Percentiles rank a stretch among this genome's conserved stretches.
Evolutionary conservation across 2,888 invertebrate genomes (phyloP).

Genomic region (Acheta domesticus): DNA sequence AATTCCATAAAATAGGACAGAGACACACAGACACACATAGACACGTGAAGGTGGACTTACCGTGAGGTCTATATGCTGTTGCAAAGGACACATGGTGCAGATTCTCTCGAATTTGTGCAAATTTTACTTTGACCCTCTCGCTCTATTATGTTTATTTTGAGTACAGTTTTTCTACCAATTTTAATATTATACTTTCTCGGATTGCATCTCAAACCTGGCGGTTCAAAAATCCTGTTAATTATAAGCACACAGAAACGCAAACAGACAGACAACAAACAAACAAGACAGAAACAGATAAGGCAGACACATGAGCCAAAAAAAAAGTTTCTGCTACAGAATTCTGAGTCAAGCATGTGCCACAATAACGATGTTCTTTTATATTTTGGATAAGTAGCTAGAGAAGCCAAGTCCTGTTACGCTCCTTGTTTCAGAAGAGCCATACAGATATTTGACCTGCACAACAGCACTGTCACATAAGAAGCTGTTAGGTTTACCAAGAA

Average conservation of each 20-base stretch:
- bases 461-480: not conserved
- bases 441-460: not conserved
- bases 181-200: conserved; percentile 3
- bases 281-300: conserved; percentile 18
- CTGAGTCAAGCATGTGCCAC: conserved; percentile 18
- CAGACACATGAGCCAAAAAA: conserved; percentile 4
- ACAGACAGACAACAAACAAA: conserved; percentile 5
- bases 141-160: not conserved
- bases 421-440: not conserved
- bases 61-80: conserved; percentile 19
- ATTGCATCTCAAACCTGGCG: conserved; percentile 7
- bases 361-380: not conserved
- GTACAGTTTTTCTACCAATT: not conserved
- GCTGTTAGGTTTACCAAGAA: not conserved
- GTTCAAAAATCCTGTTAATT: conserved; percentile 18
- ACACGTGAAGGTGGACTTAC: conserved; percentile 20
- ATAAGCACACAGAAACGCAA: conserved; percentile 12
- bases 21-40: not conserved
- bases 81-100: conserved; percentile 21
- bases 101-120: not conserved
- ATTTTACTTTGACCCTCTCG: not conserved
- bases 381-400: not conserved
- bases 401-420: conserved; percentile 9
- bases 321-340: not conserved
- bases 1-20: not conserved